Base-by-base conservation (phyloP, 1,140 invertebrate species). In the Heliconius hermathena region DNA sequence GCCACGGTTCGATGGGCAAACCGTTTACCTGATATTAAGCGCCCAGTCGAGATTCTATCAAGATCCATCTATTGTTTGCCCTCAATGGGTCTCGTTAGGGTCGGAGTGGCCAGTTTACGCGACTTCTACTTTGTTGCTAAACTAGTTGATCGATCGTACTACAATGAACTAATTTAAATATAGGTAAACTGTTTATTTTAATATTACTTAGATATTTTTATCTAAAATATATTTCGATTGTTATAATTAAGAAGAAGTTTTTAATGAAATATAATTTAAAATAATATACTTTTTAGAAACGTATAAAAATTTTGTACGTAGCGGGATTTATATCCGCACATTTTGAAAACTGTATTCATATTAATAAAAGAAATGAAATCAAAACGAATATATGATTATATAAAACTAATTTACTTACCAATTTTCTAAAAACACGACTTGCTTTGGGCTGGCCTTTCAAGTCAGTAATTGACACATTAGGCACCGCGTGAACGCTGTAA, bases 51-150 rank as follows among this genome's bases (percentile, higher is more conserved):
- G 80, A 81, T 81, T 81, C 77, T 77, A 81, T 81, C 80, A 81
- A 81, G 80, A 81, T 81, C 70, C 77, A 71, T n/a, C 76, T 71
- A 81, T 81, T 81, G 80, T 81, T 81, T 78, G 80, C 72, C 66
- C 54, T 81, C 80, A 81, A 81, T 81, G 54, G 80, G 77, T 81
- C 80, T 81, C 77, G 80, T 81, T 81, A 81, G 80, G 76, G 77
- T 81, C 74, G 57, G 41, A 76, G 46, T 66, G 73, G 77, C 66
- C 73, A 78, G 80, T 81, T 81, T 81, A 78, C 73, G 80, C 77
- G 73, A 70, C 80, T 70, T 66, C 54, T 52, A 77, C 74, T 81
- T 81, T 81, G 80, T 81, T 78, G 54, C 49, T 76, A 70, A 77
- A 72, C 80, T 13, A 57, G 74, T 78, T 78, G 80, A 78, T 81